These are phyloP conservation scores for Taenaris catops DNA, from an alignment of 2,888 invertebrate species.

Conservation along the genomic window DNA sequence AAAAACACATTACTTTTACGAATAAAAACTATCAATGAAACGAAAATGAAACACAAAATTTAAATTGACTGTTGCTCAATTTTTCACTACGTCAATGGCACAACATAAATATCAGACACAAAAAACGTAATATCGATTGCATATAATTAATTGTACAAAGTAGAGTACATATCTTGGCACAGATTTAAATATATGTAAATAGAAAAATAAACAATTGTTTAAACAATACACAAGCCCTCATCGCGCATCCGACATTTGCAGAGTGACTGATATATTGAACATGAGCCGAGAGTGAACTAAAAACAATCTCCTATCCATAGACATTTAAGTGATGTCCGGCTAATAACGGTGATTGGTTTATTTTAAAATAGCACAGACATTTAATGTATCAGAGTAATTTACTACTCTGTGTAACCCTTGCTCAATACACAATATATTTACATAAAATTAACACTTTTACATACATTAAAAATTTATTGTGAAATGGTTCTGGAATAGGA, in stretches of 20 bases:
- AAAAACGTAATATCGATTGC: slow-evolving; percentile 22
- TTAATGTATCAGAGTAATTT: no score
- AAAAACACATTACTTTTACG: slow-evolving; percentile 60
- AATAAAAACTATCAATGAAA: slow-evolving; percentile 65
- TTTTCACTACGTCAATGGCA: slow-evolving; percentile 45
- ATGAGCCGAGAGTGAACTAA: no score
- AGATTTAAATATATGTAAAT: slow-evolving; percentile 33
- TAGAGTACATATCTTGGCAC: slow-evolving; percentile 32
- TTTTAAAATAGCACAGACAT: no score
- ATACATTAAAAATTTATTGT: no score
- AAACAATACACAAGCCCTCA: slow-evolving; percentile 39
- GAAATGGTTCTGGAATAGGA: no score
- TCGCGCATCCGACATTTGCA: slow-evolving; percentile 52
- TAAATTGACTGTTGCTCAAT: slow-evolving; percentile 70
- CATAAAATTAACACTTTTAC: no score
- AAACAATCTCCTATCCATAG: no score
- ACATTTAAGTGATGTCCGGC: no score
- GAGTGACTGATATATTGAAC: slow-evolving; percentile 40
- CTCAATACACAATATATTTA: no score
- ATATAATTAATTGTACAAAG: slow-evolving; percentile 28
- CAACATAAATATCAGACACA: slow-evolving; percentile 25
- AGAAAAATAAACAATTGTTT: slow-evolving; percentile 61
- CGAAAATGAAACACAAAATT: slow-evolving; percentile 67
- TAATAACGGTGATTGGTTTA: no score
- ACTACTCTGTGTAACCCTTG: no score